Evolutionary conservation across 2,113 vertebrate genomes (phyloP), one percentile per base, ranked within the genome.

Genomic region (Hoplias malabaricus): DNA sequence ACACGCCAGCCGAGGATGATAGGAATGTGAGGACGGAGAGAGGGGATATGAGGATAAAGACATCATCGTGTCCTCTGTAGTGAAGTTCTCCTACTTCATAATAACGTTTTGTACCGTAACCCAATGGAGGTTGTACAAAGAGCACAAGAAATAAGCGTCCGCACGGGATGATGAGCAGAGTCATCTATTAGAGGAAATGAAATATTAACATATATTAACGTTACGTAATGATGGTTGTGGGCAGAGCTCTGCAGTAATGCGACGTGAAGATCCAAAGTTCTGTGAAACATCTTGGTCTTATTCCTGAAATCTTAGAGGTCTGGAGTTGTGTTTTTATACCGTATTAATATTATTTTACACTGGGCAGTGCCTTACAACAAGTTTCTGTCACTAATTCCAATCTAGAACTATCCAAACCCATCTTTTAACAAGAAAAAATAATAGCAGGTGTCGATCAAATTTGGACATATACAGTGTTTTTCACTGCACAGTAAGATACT

Each of bases 1-100:
- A 86, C 82, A 83, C 38, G 80, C 73, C 21, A 62, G 57, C 50
- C 62, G 57, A 50, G 53, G 25, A 69, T 63, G 50, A 73, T 48
- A 42, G 59, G 75, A 66, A 14, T 46, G 40, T 27, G 48, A 5
- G 13, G 53, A 70, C 2, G 53, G 65, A 29, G 67, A 43, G 65
- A 4, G 57, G 23, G 25, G 27, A 23, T 33, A 48, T 23, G 29
- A n/a, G 21, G 27, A 10, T 19, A 25, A 50, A 40, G 27, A 38
- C 19, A 68, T 63, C 34, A n/a, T 9, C 29, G 59, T 10, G 33
- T 19, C n/a, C 65, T 77, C 27, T 33, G 33, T 59, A 38, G 5
- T 21, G 6, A 53, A 34, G 69, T 56, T 21, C 36, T 53, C 46
- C 33, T 36, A 9, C 7, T 63, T 36, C 33, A 31, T 23, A 25